Evolutionary conservation across 1,140 invertebrate species (phyloP), one percentile per base, ranked within the genome.

Genomic region (Trypoxylus dichotomus): DNA sequence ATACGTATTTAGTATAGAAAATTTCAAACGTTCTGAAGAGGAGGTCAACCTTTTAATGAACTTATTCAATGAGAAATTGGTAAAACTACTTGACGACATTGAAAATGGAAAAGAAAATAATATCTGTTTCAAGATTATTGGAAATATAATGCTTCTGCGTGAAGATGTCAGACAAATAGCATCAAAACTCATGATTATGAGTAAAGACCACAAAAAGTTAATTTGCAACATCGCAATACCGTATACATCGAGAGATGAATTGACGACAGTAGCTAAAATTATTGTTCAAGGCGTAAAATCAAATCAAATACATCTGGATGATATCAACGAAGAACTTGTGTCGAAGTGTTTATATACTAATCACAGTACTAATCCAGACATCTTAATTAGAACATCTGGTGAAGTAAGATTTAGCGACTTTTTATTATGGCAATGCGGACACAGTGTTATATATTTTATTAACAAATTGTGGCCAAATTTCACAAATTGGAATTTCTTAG

Each of bases 1-100:
- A 10, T 99, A 98, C 89, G 98, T 98, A 32, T 99, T 99, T 83
- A 99, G 97, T 86, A 99, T 99, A 86, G 98, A 99, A 89, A 99
- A 99, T 88, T 99, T 99, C 84, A 99, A 99, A 88, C 89, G 98
- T 77, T 94, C 91, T 73, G 86, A 92, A 85, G 94, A 98, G 78
- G 98, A 99, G 90, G 97, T 99, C 0, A 90, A 95, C 81, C 91
- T 90, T 21, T 87, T 99, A 1, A 93, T 99, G 92, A 90, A 95
- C 80, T 87, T 99, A 77, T 94, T 97, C 0, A 89, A 91, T 80
- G 91, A 97, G 82, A 99, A 99, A 85, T 98, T 99, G 86, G 84
- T 90, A 82, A 88, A 91, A 80, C 86, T 99, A 24, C 84, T 99
- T 71, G 88, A 94, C 81, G 96, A 99, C 90, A 93, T 92, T 74